Percentiles rank a stretch among this genome's conserved stretches.
phyloP scores from a whole-genome alignment of 2,888 invertebrate genomes.

The Nemotelus nigrinus region DNA sequence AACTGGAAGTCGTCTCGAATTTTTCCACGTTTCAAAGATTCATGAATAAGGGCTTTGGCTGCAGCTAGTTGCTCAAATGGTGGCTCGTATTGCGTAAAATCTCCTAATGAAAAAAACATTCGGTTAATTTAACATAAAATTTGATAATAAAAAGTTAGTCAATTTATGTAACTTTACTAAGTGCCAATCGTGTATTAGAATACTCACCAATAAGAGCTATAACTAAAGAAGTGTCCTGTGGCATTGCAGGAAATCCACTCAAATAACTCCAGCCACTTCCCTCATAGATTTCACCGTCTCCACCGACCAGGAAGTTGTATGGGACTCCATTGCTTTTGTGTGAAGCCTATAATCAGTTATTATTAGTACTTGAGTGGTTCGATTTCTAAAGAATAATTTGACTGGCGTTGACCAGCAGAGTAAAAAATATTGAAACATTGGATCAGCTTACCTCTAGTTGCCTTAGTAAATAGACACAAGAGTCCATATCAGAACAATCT shows the following conservation, averaged over 20 bases:
- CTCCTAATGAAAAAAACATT: conserved; percentile 53
- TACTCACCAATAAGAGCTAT: conserved; percentile 65
- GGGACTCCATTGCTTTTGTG: conserved; percentile 57
- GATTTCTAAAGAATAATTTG: not conserved
- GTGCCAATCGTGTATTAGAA: not conserved
- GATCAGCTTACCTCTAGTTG: conserved; percentile 63
- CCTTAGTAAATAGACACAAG: conserved; percentile 62
- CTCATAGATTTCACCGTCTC: conserved; percentile 66
- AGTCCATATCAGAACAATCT: conserved; percentile 59
- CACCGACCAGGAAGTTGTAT: conserved; percentile 67
- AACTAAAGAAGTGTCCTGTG: conserved; percentile 59
- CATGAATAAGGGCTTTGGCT: conserved; percentile 57
- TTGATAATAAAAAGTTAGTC: not conserved
- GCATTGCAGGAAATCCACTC: conserved; percentile 57
- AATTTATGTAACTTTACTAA: not conserved
- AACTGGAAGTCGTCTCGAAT: conserved; percentile 54
- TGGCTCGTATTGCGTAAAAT: conserved; percentile 56
- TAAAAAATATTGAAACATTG: not conserved
- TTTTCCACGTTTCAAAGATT: conserved; percentile 56
- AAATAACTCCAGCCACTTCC: conserved; percentile 66
- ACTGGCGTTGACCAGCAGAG: too few species aligned
- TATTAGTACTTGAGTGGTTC: not conserved
- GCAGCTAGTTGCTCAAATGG: conserved; percentile 52
- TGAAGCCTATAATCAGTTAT: conserved; percentile 22
- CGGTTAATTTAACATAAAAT: not conserved